These are phyloP conservation scores for Chiroxiphia lanceolata DNA, from an alignment of 2,797 vertebrate genomes.

Conservation along the genomic window DNA sequence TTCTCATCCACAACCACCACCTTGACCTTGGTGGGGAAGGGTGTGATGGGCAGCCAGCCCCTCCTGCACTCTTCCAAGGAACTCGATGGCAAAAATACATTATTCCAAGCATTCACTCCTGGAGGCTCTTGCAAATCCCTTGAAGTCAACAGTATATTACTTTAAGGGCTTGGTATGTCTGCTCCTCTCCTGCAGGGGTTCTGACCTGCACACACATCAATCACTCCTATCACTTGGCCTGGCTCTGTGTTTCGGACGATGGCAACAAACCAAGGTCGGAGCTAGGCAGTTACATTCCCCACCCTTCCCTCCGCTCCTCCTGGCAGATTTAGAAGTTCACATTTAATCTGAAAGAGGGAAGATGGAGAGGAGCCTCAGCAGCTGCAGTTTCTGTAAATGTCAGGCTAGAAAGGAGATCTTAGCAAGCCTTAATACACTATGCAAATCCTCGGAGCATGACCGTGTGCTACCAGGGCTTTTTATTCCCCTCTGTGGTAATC, in stretches of 20 bases:
- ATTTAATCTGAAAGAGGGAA: conserved; percentile 37
- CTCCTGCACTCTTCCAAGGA: not conserved
- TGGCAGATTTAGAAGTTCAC: conserved; percentile 11
- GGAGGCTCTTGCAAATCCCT: not conserved
- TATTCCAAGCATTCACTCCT: not conserved
- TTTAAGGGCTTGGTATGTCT: not conserved
- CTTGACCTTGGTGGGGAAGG: not conserved
- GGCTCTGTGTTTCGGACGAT: not conserved
- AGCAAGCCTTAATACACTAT: conserved; percentile 54
- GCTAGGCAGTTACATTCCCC: not conserved
- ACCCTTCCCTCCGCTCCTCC: not conserved
- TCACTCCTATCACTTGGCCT: not conserved
- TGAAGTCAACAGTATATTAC: not conserved
- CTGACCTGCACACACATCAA: not conserved
- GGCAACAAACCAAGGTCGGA: not conserved
- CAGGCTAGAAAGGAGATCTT: conserved; percentile 44
- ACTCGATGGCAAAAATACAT: not conserved
- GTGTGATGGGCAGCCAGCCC: not conserved
- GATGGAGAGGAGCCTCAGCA: not conserved
- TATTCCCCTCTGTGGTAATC: not conserved
- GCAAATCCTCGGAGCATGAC: conserved; percentile 59
- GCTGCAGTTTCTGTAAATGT: conserved; percentile 52
- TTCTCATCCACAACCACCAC: not conserved
- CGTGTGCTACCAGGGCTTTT: not conserved
- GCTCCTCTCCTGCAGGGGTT: not conserved